Evolutionary conservation across 2,113 vertebrate genomes (phyloP).

Genomic region (Callopanchax toddi): DNA sequence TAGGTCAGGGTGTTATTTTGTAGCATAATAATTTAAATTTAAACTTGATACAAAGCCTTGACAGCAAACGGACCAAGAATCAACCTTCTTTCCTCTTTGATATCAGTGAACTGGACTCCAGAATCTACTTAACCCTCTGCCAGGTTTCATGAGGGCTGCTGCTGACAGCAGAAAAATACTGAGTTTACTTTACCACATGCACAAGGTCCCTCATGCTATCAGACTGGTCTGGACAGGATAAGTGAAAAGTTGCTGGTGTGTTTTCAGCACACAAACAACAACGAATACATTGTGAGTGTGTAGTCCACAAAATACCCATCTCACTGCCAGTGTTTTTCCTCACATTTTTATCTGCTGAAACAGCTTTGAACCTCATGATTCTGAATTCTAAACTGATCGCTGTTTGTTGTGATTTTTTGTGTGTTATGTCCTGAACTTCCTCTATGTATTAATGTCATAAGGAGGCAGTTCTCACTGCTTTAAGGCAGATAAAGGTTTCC

Average conservation of each 20-base stretch:
- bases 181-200: slow-evolving; percentile 7
- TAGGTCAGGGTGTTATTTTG: not conserved
- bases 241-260: not conserved
- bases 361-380: not conserved
- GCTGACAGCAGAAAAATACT: slow-evolving; percentile 37
- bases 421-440: too few species aligned
- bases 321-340: not conserved
- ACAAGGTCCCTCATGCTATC: slow-evolving; percentile 16
- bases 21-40: not conserved
- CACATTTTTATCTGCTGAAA: not conserved
- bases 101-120: slow-evolving; percentile 15
- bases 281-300: not conserved
- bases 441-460: too few species aligned
- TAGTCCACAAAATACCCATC: not conserved
- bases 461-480: not conserved
- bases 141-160: slow-evolving; percentile 4
- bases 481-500: too few species aligned
- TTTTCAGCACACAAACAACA: slow-evolving; percentile 1
- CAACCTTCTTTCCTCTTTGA: not conserved
- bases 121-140: slow-evolving; percentile 28
- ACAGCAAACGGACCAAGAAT: slow-evolving; percentile 1
- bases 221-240: slow-evolving; percentile 2
- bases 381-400: not conserved
- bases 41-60: not conserved
- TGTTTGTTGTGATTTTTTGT: not conserved